Conservation (phyloP, 2,797 vertebrate species). For the Meriones psammophilus region DNA sequence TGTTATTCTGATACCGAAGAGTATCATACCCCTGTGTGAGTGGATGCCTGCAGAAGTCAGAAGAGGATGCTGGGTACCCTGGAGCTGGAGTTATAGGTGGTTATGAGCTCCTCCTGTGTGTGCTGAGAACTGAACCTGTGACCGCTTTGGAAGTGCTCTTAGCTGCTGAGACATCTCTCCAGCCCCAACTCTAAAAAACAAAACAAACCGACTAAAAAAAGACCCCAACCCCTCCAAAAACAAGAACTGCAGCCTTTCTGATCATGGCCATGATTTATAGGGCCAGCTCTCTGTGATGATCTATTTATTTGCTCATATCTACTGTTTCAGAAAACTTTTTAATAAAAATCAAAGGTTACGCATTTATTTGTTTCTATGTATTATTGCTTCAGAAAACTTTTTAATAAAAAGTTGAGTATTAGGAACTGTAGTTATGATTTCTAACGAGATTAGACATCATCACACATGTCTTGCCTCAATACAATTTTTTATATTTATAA, state of each 20-base stretch:
- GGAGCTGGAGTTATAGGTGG: too few relatives aligned
- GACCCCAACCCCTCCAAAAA: not conserved
- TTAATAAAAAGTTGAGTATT: not conserved
- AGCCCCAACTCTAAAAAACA: not conserved
- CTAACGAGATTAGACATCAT: not conserved
- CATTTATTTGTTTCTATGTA: not conserved
- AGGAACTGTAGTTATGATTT: conserved; percentile 14
- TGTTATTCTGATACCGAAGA: not conserved
- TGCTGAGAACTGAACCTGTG: not conserved
- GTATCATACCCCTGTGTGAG: not conserved
- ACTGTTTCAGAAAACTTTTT: not conserved
- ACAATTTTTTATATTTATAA: not conserved
- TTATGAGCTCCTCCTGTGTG: not conserved
- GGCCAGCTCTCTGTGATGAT: not conserved
- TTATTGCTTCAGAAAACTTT: not conserved
- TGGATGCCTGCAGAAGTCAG: not conserved
- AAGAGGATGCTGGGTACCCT: not conserved
- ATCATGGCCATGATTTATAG: not conserved
- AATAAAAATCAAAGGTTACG: not conserved
- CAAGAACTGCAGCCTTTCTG: not conserved
- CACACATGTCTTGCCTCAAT: not conserved
- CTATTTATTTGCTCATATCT: too few relatives aligned
- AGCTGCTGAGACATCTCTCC: not conserved
- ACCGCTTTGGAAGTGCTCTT: not conserved
- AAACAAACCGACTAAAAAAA: not conserved